Conservation (phyloP, 2,888 invertebrate species). For the Rhaphigaster nebulosa region DNA sequence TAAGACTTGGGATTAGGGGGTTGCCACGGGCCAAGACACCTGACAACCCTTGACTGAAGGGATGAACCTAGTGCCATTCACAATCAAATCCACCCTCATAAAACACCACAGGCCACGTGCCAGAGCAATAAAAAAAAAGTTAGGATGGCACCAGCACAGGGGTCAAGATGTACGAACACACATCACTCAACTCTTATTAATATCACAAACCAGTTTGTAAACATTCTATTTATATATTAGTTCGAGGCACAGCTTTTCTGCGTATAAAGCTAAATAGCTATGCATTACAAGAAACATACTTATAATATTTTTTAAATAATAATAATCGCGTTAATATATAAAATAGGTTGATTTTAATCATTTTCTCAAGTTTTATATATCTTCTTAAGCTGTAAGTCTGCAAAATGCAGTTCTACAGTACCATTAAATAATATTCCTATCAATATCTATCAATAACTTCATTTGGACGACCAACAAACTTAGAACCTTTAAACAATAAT, state of each 20-base stretch:
- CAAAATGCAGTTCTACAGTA: no score
- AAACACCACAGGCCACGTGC: background rate
- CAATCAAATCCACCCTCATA: slow-evolving; percentile 10
- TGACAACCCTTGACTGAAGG: background rate
- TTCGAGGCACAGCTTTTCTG: background rate
- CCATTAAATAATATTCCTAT: no score
- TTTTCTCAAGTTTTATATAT: no score
- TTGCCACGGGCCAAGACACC: background rate
- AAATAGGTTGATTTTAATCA: no score
- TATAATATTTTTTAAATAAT: no score
- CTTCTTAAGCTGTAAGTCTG: no score
- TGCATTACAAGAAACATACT: no score
- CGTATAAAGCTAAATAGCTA: no score
- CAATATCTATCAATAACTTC: no score
- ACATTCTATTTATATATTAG: background rate
- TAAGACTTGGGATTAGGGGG: background rate
- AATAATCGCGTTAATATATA: no score
- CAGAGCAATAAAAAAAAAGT: background rate
- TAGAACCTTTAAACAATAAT: no score
- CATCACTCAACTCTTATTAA: background rate
- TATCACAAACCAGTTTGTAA: background rate
- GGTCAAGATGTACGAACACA: background rate
- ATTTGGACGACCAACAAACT: no score
- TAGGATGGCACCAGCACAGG: background rate
- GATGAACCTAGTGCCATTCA: background rate